These are phyloP conservation scores for Troglohyphantes excavatus DNA, from an alignment of 2,888 invertebrate genomes.

Conservation along the genomic window DNA sequence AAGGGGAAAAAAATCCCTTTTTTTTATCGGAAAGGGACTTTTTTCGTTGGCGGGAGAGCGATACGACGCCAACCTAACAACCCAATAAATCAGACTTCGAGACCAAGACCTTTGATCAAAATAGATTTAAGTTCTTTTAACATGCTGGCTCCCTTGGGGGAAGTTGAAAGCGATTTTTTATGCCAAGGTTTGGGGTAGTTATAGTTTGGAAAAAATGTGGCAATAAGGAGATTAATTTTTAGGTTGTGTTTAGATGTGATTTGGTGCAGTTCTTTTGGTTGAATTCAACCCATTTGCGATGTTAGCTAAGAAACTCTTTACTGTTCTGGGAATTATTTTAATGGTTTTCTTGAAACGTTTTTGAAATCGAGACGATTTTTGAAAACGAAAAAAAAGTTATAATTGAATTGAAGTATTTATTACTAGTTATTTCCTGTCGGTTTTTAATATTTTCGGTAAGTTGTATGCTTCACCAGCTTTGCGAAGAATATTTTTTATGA, in stretches of 20 bases:
- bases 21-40: conserved; percentile 17
- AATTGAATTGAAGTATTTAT: no score
- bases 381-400: no score
- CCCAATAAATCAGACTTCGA: conserved; percentile 70
- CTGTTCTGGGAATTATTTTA: no score
- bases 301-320: no score
- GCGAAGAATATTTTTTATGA: no score
- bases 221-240: not conserved
- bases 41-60: conserved; percentile 16
- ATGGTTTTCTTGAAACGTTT: no score
- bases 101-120: conserved; percentile 72
- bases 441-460: no score
- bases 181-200: not conserved
- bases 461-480: no score
- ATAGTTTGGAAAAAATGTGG: conserved; percentile 18
- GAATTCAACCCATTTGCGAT: no score
- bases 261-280: not conserved
- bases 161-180: conserved; percentile 46
- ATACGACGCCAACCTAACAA: conserved; percentile 45
- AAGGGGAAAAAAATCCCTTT: not conserved
- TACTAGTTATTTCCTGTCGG: no score
- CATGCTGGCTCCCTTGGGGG: conserved; percentile 23
- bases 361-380: no score
- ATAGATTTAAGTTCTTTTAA: conserved; percentile 64
- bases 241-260: not conserved